Evolutionary conservation across 1,140 invertebrate species (phyloP).

Genomic region (Bombus superbus): DNA sequence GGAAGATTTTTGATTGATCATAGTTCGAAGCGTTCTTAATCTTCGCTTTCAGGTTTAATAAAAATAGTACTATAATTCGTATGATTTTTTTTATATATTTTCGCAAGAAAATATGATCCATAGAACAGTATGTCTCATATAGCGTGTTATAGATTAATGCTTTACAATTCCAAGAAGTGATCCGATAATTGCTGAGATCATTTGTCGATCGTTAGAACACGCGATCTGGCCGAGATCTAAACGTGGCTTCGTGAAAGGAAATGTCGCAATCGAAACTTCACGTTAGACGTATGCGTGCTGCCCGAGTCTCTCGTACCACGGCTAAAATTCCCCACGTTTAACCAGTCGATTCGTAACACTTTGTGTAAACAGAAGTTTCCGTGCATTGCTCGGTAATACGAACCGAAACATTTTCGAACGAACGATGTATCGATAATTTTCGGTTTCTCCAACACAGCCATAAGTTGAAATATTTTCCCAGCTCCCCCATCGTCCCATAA

Average conservation of each 20-base stretch:
- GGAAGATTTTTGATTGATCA: neutral
- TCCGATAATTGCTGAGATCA: neutral
- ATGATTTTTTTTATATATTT: neutral
- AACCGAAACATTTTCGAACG: neutral
- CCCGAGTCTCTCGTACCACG: constrained; percentile 39
- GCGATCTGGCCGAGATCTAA: constrained; percentile 4
- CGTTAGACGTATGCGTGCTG: constrained; percentile 51
- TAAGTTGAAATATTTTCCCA: neutral
- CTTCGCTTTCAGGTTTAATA: neutral
- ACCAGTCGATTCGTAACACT: neutral
- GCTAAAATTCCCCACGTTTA: neutral
- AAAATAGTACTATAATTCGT: neutral
- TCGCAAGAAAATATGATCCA: rapidly evolving
- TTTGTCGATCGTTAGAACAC: neutral
- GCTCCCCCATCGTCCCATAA: no score
- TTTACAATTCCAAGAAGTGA: neutral
- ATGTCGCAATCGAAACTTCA: constrained; percentile 68
- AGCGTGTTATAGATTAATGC: neutral
- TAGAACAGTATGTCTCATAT: neutral
- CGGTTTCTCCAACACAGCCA: neutral
- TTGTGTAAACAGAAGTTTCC: neutral
- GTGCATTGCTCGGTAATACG: neutral
- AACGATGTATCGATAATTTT: neutral
- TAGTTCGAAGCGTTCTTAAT: neutral
- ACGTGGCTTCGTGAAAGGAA: constrained; percentile 62